Percentiles rank a stretch among this genome's conserved stretches.
phyloP scores from a whole-genome alignment of 2,797 vertebrate species.

The Parambassis ranga region DNA sequence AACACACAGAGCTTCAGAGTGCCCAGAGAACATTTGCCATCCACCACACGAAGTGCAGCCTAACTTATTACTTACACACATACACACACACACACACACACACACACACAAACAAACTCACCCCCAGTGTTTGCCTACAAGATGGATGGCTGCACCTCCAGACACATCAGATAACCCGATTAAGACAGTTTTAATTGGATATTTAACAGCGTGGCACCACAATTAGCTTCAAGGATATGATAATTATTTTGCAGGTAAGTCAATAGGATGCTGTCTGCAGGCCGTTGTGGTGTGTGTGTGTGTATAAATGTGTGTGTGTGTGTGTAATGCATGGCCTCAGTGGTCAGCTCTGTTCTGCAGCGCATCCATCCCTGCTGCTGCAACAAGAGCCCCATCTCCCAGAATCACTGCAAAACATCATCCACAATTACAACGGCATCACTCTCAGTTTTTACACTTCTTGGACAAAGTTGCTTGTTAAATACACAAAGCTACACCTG shows the following conservation, averaged over 20 bases:
- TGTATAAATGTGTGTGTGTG: constrained; percentile 20
- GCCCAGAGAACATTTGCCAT: constrained; percentile 15
- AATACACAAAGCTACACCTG: neutral
- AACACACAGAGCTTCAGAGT: constrained; percentile 5
- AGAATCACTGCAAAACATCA: constrained; percentile 73
- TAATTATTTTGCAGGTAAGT: constrained; percentile 44
- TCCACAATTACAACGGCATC: constrained; percentile 32
- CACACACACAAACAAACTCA: constrained; percentile 11
- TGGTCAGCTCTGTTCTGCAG: constrained; percentile 72
- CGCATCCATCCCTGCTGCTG: constrained; percentile 77
- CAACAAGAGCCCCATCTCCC: constrained; percentile 60
- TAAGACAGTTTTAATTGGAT: constrained; percentile 49
- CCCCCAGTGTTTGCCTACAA: constrained; percentile 46
- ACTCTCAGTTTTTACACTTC: neutral
- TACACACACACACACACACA: neutral
- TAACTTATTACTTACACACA: constrained; percentile 47
- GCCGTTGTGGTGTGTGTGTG: constrained; percentile 22
- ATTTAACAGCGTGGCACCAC: constrained; percentile 41
- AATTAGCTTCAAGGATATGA: constrained; percentile 37
- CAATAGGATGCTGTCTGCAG: constrained; percentile 52
- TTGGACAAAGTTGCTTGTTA: neutral
- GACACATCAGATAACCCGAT: constrained; percentile 59
- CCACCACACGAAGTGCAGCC: constrained; percentile 27
- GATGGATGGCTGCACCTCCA: constrained; percentile 69
- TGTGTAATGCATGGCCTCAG: constrained; percentile 48